A percentile compares a stretch with the other conserved stretches of the same genome.
Evolutionary conservation across 2,113 vertebrate species (phyloP).

Genomic region (Gambusia affinis): DNA sequence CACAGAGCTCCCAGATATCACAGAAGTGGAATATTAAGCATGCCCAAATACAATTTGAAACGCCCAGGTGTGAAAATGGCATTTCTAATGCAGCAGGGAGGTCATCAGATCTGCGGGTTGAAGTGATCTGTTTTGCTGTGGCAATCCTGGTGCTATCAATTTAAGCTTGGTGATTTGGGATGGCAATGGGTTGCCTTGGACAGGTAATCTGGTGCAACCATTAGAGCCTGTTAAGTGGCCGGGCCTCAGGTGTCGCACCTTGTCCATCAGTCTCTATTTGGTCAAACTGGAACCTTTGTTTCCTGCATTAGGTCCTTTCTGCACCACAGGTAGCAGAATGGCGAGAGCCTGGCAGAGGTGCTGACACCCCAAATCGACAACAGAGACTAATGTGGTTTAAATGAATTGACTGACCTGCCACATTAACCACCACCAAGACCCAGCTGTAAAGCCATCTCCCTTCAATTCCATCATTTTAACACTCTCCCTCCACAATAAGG

Average conservation of each 20-base stretch:
- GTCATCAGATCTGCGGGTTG: slow-evolving; percentile 46
- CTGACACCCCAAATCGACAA: slow-evolving; percentile 56
- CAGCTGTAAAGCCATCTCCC: slow-evolving; percentile 9
- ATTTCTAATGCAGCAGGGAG: slow-evolving; percentile 65
- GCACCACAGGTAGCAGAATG: slow-evolving; percentile 33
- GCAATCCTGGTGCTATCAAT: slow-evolving; percentile 55
- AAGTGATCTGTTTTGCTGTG: slow-evolving; percentile 42
- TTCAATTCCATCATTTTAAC: slow-evolving; percentile 33
- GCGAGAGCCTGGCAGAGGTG: slow-evolving; percentile 49
- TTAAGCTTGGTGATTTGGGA: slow-evolving; percentile 55
- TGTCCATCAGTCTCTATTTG: slow-evolving; percentile 75
- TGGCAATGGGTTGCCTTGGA: slow-evolving; percentile 41
- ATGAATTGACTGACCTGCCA: slow-evolving; percentile 58
- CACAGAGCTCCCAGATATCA: slow-evolving; percentile 63
- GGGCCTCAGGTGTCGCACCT: slow-evolving; percentile 68
- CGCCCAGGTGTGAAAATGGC: slow-evolving; percentile 67
- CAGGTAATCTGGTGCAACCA: slow-evolving; percentile 74
- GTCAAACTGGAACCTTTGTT: slow-evolving; percentile 52
- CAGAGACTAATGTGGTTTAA: slow-evolving; percentile 51
- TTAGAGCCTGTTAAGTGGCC: slow-evolving; percentile 73
- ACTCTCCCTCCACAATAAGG: slow-evolving; percentile 40
- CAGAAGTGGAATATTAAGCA: slow-evolving; percentile 72
- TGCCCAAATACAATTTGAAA: slow-evolving; percentile 77
- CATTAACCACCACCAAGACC: slow-evolving; percentile 24
- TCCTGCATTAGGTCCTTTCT: slow-evolving; percentile 15